Conservation (phyloP, 2,113 vertebrate genomes). For the Cheirogaleus medius region DNA sequence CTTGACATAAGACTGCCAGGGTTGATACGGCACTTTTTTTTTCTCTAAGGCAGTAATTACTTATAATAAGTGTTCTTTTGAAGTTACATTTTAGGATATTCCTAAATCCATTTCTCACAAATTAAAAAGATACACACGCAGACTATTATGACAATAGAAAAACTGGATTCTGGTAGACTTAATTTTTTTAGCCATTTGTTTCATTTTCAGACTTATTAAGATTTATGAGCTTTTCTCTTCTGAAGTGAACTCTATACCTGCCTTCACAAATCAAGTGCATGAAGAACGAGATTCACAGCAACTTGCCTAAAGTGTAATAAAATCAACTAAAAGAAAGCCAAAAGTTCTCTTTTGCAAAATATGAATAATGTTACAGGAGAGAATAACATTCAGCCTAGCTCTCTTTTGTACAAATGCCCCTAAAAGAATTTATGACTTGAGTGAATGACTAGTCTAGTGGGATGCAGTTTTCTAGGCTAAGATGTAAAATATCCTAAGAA, state of each 20-base stretch:
- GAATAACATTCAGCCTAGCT: neutral
- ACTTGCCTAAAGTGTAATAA: slow-evolving; percentile 49
- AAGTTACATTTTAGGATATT: slow-evolving; percentile 19
- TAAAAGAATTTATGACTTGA: slow-evolving; percentile 54
- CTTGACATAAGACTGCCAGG: neutral
- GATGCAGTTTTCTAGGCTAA: slow-evolving; percentile 44
- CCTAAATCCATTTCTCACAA: neutral
- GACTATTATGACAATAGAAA: slow-evolving; percentile 19
- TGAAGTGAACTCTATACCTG: slow-evolving; percentile 40
- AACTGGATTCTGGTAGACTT: neutral
- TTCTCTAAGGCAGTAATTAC: neutral
- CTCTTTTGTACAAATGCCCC: neutral
- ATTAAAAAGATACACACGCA: slow-evolving; percentile 47
- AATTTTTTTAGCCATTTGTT: neutral
- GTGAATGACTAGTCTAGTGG: slow-evolving; percentile 27
- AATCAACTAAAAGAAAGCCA: slow-evolving; percentile 32
- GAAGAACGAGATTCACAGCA: neutral
- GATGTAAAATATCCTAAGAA: slow-evolving; percentile 45
- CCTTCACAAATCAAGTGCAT: slow-evolving; percentile 48
- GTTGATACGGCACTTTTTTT: neutral
- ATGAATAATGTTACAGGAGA: slow-evolving; percentile 13
- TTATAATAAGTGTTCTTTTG: neutral
- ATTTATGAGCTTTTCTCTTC: slow-evolving; percentile 48
- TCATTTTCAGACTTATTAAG: slow-evolving; percentile 37
- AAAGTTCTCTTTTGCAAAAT: slow-evolving; percentile 62